phyloP scores from a whole-genome alignment of 2,797 vertebrate genomes.

The Potorous gilbertii region DNA sequence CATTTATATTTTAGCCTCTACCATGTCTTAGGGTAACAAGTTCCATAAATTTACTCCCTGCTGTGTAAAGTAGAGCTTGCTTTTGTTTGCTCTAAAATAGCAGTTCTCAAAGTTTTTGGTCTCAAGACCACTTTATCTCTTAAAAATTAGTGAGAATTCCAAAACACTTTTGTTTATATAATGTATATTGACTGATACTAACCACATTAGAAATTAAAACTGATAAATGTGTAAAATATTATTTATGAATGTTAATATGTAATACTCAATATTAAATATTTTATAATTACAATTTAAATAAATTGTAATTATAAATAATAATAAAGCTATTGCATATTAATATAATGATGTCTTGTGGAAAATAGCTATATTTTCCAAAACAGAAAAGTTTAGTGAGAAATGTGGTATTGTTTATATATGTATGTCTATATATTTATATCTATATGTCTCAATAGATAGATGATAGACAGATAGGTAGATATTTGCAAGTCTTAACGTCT shows the following conservation, averaged over 20 bases:
- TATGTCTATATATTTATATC: not conserved
- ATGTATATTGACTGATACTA: not conserved
- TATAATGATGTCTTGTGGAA: not conserved
- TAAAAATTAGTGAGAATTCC: not conserved
- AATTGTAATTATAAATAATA: not conserved
- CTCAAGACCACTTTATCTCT: not conserved
- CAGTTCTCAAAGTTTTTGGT: not conserved
- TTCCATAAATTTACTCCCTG: not conserved
- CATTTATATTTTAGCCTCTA: not conserved
- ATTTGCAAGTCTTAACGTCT: not conserved
- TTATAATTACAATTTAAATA: not conserved
- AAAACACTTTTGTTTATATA: not conserved
- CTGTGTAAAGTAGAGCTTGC: not conserved
- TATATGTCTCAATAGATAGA: too few relatives aligned
- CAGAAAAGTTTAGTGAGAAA: not conserved
- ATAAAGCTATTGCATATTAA: not conserved
- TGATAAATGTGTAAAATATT: not conserved
- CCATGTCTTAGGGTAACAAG: not conserved
- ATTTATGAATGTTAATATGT: not conserved
- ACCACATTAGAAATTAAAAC: not conserved
- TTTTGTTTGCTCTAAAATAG: not conserved
- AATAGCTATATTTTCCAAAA: not conserved
- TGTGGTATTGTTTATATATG: not conserved
- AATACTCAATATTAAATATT: not conserved
- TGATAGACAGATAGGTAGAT: too few relatives aligned